These are phyloP conservation scores for Eristalinus sepulchralis DNA, from an alignment of 2,888 invertebrate genomes.

Conservation along the genomic window DNA sequence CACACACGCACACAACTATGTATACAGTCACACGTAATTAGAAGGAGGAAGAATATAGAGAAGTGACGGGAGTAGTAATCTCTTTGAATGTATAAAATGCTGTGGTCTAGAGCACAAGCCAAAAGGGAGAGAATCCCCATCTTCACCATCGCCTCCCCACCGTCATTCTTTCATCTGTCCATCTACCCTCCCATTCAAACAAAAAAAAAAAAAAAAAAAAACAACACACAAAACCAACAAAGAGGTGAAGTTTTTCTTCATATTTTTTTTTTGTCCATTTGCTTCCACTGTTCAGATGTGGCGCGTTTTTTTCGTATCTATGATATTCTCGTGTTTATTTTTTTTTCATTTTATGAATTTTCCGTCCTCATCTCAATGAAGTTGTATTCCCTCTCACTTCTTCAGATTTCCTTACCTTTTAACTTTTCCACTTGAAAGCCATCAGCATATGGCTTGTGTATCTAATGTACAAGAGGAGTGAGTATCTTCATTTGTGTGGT, in stretches of 20 bases:
- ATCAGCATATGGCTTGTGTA: constrained; percentile 30
- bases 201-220: not conserved
- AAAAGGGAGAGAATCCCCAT: constrained; percentile 3
- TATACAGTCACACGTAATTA: constrained; percentile 11
- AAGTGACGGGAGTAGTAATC: not conserved
- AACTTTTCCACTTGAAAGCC: constrained; percentile 32
- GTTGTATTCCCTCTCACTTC: constrained; percentile 25
- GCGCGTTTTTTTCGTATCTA: constrained; percentile 10
- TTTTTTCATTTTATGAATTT: constrained; percentile 41
- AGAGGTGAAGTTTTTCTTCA: constrained; percentile 10
- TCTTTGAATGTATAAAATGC: constrained; percentile 11
- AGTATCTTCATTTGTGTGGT: not conserved
- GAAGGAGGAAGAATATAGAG: constrained; percentile 8
- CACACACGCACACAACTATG: not conserved
- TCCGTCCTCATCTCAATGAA: constrained; percentile 52
- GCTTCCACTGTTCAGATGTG: not conserved
- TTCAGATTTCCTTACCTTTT: constrained; percentile 1
- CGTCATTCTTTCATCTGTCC: not conserved
- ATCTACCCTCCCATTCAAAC: not conserved
- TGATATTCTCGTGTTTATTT: constrained; percentile 41
- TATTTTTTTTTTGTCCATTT: not conserved
- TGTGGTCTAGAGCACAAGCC: constrained; percentile 15
- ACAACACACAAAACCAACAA: constrained; percentile 5
- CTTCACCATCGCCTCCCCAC: not conserved
- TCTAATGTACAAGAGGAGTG: not conserved